These are phyloP conservation scores for Polydesmus complanatus DNA, from an alignment of 2,888 invertebrate species.

Conservation along the genomic window DNA sequence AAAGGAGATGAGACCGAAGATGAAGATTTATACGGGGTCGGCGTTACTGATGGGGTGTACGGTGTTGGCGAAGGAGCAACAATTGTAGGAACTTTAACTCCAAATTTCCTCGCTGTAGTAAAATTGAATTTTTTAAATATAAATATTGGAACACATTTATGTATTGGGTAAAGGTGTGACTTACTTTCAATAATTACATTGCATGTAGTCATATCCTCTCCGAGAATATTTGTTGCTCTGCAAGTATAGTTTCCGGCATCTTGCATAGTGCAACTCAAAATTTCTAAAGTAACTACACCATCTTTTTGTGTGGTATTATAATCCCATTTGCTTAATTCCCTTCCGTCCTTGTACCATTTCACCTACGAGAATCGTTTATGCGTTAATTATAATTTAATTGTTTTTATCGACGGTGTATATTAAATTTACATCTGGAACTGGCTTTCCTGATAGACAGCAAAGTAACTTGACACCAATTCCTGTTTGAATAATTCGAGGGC, in stretches of 20 bases:
- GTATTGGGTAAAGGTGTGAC: constrained; percentile 15
- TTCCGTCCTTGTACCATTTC: constrained; percentile 66
- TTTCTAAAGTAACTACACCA: constrained; percentile 94
- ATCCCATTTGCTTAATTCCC: constrained; percentile 77
- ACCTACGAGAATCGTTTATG: no score
- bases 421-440: constrained; percentile 72
- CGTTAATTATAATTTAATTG: no score
- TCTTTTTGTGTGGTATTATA: constrained; percentile 81
- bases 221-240: constrained; percentile 82
- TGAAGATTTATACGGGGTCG: not conserved
- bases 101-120: constrained; percentile 7
- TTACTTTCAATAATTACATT: constrained; percentile 90
- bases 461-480: constrained; percentile 87
- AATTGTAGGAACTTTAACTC: not conserved
- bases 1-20: not conserved
- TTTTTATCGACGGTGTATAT: no score
- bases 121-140: not conserved
- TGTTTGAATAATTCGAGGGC: constrained; percentile 95
- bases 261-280: constrained; percentile 79
- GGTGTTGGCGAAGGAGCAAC: constrained; percentile 1
- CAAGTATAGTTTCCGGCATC: constrained; percentile 96
- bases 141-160: not conserved
- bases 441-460: constrained; percentile 89
- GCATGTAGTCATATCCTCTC: constrained; percentile 87
- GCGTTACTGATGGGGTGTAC: constrained; percentile 1